Evolutionary conservation across 2,888 invertebrate genomes (phyloP), one percentile per base, ranked within the genome.

Genomic region (Crematogaster levior): DNA sequence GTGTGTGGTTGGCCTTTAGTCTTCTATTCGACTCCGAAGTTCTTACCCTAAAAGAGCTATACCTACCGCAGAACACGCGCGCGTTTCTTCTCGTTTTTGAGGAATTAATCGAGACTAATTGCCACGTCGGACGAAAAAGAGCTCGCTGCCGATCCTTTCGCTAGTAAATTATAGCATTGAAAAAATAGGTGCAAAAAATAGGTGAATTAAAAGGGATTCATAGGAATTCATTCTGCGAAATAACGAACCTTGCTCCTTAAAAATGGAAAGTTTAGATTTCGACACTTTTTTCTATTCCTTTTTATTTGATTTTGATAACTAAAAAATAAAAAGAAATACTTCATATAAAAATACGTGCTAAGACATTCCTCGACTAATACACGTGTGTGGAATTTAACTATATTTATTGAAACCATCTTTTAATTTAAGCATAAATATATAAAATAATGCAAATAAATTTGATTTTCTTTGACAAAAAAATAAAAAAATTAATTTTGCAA

Each of bases 11-110:
- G 87, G 87, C 88, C 82, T 86, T 90, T 87, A 86, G 88, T 84
- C 88, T 89, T 84, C 89, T 90, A 91, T 92, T 92, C 86, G 86
- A 87, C 82, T 86, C 75, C 61, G 60, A 82, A 81, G 70, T 77
- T 40, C 68, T 68, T 79, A 48, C 24, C 30, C 48, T 48, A 60
- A 66, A 83, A 56, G 82, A 82, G 86, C 81, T 84, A 73, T 84
- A 93, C 93, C 93, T 93, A 93, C 92, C 93, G 92, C 92, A 92
- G 92, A 88, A 89, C 89, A 85, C 86, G 85, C 88, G 90, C 85
- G 85, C 90, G 86, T 89, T 90, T 82, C 88, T 88, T 82, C 88
- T 89, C 88, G 88, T 91, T 92, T 91, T 91, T 91, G 85, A 89
- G 87, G 84, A 92, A 91, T 92, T 92, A 92, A 92, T 92, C 92